Conservation (phyloP, 2,113 vertebrate species). For the Myotis davidii region DNA sequence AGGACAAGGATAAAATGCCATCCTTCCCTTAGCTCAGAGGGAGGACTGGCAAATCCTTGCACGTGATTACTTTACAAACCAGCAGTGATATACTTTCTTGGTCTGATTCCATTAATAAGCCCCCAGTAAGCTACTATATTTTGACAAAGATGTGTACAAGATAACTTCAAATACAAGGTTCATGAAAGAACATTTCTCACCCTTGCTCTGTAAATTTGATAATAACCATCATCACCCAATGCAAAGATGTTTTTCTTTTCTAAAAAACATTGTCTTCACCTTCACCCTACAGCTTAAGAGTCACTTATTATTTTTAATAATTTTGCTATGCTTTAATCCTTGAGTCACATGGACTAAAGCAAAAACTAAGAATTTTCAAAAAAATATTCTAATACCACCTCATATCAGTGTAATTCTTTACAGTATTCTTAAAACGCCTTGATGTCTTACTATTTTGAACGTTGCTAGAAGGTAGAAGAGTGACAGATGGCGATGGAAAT, state of each 20-base stretch:
- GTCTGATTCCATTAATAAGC: neutral
- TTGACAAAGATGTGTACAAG: neutral
- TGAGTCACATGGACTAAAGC: neutral
- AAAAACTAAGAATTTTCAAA: neutral
- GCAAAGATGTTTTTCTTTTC: neutral
- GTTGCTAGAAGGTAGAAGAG: neutral
- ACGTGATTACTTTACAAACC: neutral
- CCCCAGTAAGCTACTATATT: neutral
- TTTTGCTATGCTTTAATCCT: conserved; percentile 30
- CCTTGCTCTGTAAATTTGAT: neutral
- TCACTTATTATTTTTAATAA: neutral
- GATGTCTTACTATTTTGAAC: neutral
- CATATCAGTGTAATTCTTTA: neutral
- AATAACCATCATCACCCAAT: neutral
- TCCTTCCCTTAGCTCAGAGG: neutral
- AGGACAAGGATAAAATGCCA: neutral
- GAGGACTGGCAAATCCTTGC: neutral
- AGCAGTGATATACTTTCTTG: neutral
- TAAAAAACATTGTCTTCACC: neutral
- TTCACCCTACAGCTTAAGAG: neutral
- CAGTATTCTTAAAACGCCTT: neutral
- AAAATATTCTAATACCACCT: neutral
- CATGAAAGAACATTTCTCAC: neutral
- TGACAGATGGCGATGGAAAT: neutral
- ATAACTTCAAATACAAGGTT: neutral